A percentile compares a stretch with the other conserved stretches of the same genome.
Evolutionary conservation across 2,797 vertebrate genomes (phyloP).

Genomic region (Luscinia megarhynchos): DNA sequence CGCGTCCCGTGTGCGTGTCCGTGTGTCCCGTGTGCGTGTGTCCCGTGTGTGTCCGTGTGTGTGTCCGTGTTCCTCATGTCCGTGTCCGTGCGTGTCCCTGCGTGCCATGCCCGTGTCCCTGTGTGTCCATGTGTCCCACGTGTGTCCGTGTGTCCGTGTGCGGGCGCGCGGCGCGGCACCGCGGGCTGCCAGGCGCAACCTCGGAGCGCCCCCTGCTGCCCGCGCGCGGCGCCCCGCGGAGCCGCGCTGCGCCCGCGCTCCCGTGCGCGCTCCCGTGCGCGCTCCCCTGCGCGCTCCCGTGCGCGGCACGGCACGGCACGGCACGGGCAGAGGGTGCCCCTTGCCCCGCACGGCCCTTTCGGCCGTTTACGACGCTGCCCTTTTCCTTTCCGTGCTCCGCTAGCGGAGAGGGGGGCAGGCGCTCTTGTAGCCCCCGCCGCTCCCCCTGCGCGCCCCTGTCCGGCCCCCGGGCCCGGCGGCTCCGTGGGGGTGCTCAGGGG

Average conservation of each 20-base stretch:
- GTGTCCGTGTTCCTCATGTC: neutral
- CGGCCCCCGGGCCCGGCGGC: neutral
- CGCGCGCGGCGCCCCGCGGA: neutral
- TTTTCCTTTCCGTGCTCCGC: neutral
- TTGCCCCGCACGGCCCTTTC: neutral
- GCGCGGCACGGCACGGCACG: no score
- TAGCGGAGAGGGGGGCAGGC: neutral
- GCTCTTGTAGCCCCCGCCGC: neutral
- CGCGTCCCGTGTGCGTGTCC: neutral
- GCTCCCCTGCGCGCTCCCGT: neutral
- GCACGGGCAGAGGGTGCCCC: no score
- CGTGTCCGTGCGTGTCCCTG: no score
- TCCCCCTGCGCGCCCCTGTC: neutral
- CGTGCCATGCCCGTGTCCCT: neutral
- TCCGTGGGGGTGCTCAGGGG: neutral
- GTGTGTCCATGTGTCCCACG: neutral
- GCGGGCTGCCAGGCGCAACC: constrained; percentile 74
- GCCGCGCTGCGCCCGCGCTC: neutral
- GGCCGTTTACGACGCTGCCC: neutral
- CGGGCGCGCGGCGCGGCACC: neutral
- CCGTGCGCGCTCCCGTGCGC: neutral
- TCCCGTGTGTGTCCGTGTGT: neutral
- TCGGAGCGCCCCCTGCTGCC: constrained; percentile 92
- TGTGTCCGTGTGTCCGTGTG: neutral
- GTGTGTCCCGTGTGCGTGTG: neutral